Conservation (phyloP, 37 sponge, comb jelly and placozoan species). For the Aphrocallistes beatrix region DNA sequence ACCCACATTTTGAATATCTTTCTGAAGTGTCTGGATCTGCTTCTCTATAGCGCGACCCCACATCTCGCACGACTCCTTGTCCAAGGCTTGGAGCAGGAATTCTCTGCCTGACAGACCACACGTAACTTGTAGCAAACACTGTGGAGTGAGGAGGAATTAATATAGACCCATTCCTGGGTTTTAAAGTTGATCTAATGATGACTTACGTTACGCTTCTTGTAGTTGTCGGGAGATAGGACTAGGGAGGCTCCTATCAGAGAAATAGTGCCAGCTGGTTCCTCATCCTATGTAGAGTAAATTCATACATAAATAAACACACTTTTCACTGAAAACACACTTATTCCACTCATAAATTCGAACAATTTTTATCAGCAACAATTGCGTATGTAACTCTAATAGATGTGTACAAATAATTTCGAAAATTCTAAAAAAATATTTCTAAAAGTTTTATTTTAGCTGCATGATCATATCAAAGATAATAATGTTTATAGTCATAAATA, state of each 20-base stretch:
- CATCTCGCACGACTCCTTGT: constrained; percentile 29
- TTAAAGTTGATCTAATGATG: not conserved
- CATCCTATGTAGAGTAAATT: constrained; percentile 22
- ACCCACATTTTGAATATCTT: not conserved
- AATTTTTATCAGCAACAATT: not conserved
- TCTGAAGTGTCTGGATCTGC: not conserved
- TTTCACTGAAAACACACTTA: too few relatives aligned
- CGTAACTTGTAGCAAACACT: not conserved
- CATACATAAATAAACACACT: too few relatives aligned
- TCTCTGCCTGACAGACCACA: constrained; percentile 15
- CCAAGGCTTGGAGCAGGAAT: constrained; percentile 53
- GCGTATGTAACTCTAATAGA: too few relatives aligned
- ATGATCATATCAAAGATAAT: too few relatives aligned
- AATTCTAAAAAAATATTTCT: too few relatives aligned
- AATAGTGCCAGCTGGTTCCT: constrained; percentile 37
- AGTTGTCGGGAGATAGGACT: constrained; percentile 26
- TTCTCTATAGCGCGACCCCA: constrained; percentile 49
- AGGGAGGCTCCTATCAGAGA: constrained; percentile 42
- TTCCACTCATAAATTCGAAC: not conserved
- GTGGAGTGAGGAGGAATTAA: not conserved
- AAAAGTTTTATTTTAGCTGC: too few relatives aligned
- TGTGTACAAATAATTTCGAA: too few relatives aligned
- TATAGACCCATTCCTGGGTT: too few relatives aligned
- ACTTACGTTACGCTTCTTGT: constrained; percentile 40
- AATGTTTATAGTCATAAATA: not conserved